Base-by-base conservation (phyloP, 2,888 invertebrate genomes). In the Dolomedes plantarius region DNA sequence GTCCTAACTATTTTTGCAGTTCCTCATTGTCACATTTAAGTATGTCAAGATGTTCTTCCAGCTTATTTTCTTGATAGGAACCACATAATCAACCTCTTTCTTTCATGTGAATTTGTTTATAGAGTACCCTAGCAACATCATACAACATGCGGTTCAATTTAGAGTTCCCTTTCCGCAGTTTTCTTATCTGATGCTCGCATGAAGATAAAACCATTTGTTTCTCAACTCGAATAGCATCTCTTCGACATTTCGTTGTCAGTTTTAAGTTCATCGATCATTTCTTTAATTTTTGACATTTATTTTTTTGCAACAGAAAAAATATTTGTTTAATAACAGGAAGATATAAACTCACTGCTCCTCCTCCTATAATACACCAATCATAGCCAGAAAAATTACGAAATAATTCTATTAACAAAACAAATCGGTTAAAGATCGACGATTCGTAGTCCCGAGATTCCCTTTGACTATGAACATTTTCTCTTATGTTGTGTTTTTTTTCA, bases 131-230 rank as follows among this genome's bases (percentile, higher is more conserved):
- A 2, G 72, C 71, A 9, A 83, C 65, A 39, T 41, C 62, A 29
- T 81, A 62, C 68, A 81, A 32, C 1, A 65, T 67, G 13, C 62
- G 29, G 19, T 56, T 65, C 0, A 85, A 50, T 19, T 72, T 77
- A 16, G 23, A 36, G 73, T 85, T 85, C 68, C 85, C 83, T 19
- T 32, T 19, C 56, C 56, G 77, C 16, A 85, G n/a, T 0, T 56
- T 67, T 36, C n/a, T 85, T 29, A 85, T 73, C 32, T 77, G 77
- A 65, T 73, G 29, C 19, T 85, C 83, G 27, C 85, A 50, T 19
- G 41, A 56, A 11, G 50, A 28, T 67, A 85, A 29, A 23, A 78
- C 7, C 36, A 78, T 85, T 16, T 72, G 16, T 77, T 56, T 29
- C 85, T 68, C 23, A 77, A 50, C 73, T 77, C 76, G 9, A 72